These are phyloP conservation scores for Cyclophora punctaria DNA, from an alignment of 2,888 invertebrate genomes.

Conservation along the genomic window DNA sequence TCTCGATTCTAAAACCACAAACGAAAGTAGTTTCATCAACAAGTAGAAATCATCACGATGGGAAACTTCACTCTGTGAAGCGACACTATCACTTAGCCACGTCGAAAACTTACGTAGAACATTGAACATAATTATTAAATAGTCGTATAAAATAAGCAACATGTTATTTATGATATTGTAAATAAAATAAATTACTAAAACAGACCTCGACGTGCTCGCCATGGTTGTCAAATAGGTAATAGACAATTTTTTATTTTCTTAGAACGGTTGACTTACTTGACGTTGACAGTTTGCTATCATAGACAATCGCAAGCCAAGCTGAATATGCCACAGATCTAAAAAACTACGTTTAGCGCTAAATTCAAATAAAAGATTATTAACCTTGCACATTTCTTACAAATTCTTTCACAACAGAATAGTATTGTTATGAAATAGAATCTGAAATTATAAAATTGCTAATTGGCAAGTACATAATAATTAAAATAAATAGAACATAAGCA, in stretches of 20 bases:
- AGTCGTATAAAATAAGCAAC: constrained; percentile 30
- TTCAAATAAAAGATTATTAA: too few relatives aligned
- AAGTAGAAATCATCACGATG: constrained; percentile 48
- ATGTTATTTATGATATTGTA: constrained; percentile 33
- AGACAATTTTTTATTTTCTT: constrained; percentile 26
- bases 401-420: too few relatives aligned
- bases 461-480: too few relatives aligned
- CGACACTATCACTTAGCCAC: constrained; percentile 21
- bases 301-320: too few relatives aligned
- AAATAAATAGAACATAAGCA: too few relatives aligned
- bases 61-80: constrained; percentile 25
- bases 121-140: constrained; percentile 33
- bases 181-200: constrained; percentile 54
- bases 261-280: neutral
- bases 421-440: too few relatives aligned
- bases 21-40: constrained; percentile 50
- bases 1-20: constrained; percentile 77
- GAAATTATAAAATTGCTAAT: too few relatives aligned
- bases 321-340: too few relatives aligned
- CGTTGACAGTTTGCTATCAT: constrained; percentile 7
- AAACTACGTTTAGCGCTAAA: too few relatives aligned
- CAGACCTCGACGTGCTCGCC: constrained; percentile 81
- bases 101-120: constrained; percentile 39
- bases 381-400: too few relatives aligned
- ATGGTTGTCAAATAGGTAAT: constrained; percentile 66